A percentile compares a stretch with the other conserved stretches of the same genome.
Conservation (phyloP, 1,140 invertebrate genomes). For the Apolygus lucorum region DNA sequence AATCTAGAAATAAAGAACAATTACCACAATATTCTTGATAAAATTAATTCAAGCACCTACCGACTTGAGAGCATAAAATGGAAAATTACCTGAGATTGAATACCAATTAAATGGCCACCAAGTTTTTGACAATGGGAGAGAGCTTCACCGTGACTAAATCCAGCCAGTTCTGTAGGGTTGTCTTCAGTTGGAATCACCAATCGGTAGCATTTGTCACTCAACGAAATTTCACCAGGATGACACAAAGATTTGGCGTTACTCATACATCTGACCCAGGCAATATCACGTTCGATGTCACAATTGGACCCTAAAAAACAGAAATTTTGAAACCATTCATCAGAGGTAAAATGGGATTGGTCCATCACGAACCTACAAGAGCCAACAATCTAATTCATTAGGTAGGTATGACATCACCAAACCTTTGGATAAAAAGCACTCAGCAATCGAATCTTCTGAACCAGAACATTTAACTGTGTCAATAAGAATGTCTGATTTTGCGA, state of each 20-base stretch:
- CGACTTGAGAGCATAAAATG: too few species aligned
- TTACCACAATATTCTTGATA: too few species aligned
- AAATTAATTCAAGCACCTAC: too few species aligned
- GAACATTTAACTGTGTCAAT: constrained; percentile 42
- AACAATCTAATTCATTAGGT: too few species aligned
- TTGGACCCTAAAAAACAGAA: neutral
- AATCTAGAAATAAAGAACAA: constrained; percentile 35
- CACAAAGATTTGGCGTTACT: constrained; percentile 44
- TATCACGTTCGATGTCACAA: constrained; percentile 39
- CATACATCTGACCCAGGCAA: constrained; percentile 42
- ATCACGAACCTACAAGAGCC: too few species aligned
- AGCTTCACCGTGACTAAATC: constrained; percentile 44
- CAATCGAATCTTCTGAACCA: constrained; percentile 44
- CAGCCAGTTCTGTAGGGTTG: constrained; percentile 33
- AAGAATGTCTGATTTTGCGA: constrained; percentile 27
- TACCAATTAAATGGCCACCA: constrained; percentile 44
- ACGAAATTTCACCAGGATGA: constrained; percentile 41
- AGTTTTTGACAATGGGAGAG: constrained; percentile 40
- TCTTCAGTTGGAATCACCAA: constrained; percentile 33
- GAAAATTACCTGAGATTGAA: constrained; percentile 41
- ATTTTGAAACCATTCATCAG: too few species aligned
- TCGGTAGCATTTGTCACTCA: constrained; percentile 37
- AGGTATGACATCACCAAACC: constrained; percentile 20
- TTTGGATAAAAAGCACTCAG: constrained; percentile 41
- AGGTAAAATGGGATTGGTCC: too few species aligned